Conservation (phyloP, 2,797 vertebrate species). For the Tragelaphus eurycerus region DNA sequence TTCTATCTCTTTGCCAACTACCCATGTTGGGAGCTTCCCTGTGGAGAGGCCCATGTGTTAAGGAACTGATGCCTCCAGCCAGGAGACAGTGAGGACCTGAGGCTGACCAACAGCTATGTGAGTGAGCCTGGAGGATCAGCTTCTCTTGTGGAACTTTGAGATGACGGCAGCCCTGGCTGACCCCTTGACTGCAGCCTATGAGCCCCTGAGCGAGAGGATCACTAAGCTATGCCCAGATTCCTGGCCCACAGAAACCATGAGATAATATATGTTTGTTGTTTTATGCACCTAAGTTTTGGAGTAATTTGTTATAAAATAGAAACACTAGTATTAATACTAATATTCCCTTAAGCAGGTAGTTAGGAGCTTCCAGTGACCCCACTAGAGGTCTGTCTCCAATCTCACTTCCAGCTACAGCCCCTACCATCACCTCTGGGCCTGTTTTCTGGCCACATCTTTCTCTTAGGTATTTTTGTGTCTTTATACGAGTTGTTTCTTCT, state of each 20-base stretch:
- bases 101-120: accelerated
- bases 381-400: neutral
- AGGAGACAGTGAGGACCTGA: neutral
- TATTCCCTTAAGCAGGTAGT: neutral
- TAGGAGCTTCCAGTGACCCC: too few species aligned
- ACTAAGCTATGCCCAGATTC: neutral
- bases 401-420: neutral
- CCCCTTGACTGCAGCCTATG: neutral
- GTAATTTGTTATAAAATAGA: neutral
- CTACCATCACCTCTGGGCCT: neutral
- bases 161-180: neutral
- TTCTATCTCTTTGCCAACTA: neutral
- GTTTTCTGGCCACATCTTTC: neutral
- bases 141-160: neutral
- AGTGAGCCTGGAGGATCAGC: neutral
- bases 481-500: neutral
- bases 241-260: neutral
- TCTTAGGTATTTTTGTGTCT: neutral
- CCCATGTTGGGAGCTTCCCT: neutral
- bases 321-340: neutral
- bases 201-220: neutral
- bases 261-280: neutral
- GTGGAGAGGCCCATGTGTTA: neutral
- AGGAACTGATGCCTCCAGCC: neutral
- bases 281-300: neutral